A percentile compares a stretch with the other conserved stretches of the same genome.
These are phyloP conservation scores for Toxotes lorentzi DNA, from an alignment of 2,797 vertebrate species.

Conservation along the genomic window DNA sequence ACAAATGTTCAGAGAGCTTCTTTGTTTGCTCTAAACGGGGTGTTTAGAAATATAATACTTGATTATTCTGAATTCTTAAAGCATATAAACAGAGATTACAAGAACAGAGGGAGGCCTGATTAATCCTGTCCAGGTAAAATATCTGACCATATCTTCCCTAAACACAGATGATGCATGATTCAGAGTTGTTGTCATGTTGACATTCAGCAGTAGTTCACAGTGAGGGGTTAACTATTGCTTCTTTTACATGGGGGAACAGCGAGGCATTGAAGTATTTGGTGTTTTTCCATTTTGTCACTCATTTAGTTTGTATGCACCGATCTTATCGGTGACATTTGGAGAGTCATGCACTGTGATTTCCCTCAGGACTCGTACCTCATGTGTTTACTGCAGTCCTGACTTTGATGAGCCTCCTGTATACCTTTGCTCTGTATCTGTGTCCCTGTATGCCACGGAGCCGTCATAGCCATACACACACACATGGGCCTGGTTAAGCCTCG, in stretches of 20 bases:
- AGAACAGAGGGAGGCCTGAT: conserved; percentile 21
- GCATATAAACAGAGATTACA: conserved; percentile 12
- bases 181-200: conserved; percentile 18
- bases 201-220: conserved; percentile 3
- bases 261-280: conserved; percentile 13
- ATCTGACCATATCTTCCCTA: conserved; percentile 4
- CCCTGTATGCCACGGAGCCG: conserved; percentile 35
- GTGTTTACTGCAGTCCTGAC: conserved; percentile 33
- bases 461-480: conserved; percentile 39
- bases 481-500: conserved; percentile 54
- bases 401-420: conserved; percentile 29
- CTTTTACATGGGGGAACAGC: conserved; percentile 9
- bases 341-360: conserved; percentile 7
- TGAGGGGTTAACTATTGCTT: conserved; percentile 7
- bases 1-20: not conserved
- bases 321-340: conserved; percentile 39
- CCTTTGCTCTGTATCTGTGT: conserved; percentile 22
- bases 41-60: not conserved
- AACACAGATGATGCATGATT: conserved; percentile 14
- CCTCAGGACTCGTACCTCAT: not conserved
- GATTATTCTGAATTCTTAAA: not conserved
- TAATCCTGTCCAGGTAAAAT: conserved; percentile 21
- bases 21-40: not conserved
- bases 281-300: conserved; percentile 9
- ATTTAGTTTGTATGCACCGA: conserved; percentile 18